These are phyloP conservation scores for Alsophila aescularia DNA, from an alignment of 2,888 invertebrate genomes.

Conservation along the genomic window DNA sequence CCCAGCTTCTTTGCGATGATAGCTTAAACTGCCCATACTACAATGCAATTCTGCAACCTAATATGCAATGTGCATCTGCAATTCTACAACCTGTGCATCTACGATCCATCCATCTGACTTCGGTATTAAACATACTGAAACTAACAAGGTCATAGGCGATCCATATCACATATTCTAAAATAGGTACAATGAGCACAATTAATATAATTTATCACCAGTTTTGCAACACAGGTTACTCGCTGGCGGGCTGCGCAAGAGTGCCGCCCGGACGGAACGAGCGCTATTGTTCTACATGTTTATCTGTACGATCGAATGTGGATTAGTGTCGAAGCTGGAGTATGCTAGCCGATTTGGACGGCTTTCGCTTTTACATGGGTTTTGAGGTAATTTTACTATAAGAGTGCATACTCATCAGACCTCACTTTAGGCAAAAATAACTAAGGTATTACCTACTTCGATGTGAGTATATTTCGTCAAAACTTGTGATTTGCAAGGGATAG, in stretches of 20 bases:
- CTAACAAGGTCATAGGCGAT: slow-evolving; percentile 7
- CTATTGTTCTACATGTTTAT: slow-evolving; percentile 66
- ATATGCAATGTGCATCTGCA: no score
- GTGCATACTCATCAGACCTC: neutral
- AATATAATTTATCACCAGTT: slow-evolving; percentile 51
- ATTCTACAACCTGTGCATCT: no score
- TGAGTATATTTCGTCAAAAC: no score
- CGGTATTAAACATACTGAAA: no score
- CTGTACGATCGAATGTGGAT: slow-evolving; percentile 64
- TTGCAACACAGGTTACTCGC: slow-evolving; percentile 46
- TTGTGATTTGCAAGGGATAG: no score
- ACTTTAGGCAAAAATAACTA: neutral
- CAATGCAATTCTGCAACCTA: no score
- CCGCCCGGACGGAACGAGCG: slow-evolving; percentile 52
- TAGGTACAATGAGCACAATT: slow-evolving; percentile 36
- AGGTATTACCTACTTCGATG: no score
- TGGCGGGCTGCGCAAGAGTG: slow-evolving; percentile 51
- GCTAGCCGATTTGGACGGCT: slow-evolving; percentile 39
- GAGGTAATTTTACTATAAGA: slow-evolving; percentile 6
- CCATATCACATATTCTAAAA: neutral
- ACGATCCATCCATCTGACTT: no score
- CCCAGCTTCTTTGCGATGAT: no score
- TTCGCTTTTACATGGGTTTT: slow-evolving; percentile 47
- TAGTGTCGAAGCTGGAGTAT: slow-evolving; percentile 58
- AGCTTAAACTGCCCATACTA: no score